Conservation (phyloP, 2,797 vertebrate species). For the Mus caroli region DNA sequence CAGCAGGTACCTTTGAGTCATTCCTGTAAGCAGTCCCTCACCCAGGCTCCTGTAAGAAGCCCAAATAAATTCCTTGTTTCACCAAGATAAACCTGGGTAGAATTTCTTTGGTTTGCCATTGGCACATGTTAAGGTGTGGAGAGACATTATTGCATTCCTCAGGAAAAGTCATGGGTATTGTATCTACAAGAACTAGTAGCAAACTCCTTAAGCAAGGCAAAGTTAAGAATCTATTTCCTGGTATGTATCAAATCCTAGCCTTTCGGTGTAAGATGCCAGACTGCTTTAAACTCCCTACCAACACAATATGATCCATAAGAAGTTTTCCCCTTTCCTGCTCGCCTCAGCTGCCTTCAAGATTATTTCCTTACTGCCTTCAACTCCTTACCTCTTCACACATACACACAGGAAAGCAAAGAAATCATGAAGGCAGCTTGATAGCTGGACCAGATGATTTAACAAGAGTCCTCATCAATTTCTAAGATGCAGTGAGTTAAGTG, state of each 20-base stretch:
- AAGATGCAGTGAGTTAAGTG: neutral
- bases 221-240: neutral
- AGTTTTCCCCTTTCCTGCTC: neutral
- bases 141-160: neutral
- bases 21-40: neutral
- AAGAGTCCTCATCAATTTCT: neutral
- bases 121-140: neutral
- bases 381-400: neutral
- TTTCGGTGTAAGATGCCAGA: neutral
- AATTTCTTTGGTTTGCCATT: neutral
- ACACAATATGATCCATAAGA: neutral
- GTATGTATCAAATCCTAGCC: neutral
- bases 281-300: conserved; percentile 31
- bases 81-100: neutral
- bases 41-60: neutral
- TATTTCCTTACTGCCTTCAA: neutral
- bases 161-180: neutral
- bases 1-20: neutral
- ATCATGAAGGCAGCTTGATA: neutral
- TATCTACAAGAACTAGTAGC: neutral
- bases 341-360: neutral
- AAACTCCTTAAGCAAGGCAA: neutral
- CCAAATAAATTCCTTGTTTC: neutral
- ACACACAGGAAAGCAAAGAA: neutral
- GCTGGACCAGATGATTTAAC: neutral